A percentile compares a stretch with the other conserved stretches of the same genome.
Conservation (phyloP, 2,888 invertebrate species). For the Lingula anatina region DNA sequence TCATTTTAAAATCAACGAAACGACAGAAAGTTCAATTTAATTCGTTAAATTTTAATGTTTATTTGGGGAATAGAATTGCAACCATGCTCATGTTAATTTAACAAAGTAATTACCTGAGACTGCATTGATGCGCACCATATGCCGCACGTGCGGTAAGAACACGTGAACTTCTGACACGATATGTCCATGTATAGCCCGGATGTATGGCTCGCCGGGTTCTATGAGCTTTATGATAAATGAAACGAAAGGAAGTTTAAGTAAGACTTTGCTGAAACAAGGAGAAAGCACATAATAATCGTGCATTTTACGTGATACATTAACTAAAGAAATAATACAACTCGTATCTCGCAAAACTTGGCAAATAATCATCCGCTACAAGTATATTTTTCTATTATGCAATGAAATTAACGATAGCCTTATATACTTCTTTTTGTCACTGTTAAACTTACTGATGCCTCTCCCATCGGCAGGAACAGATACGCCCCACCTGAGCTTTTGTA, state of each 20-base stretch:
- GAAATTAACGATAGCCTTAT: too few species aligned
- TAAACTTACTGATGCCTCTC: conserved; percentile 71
- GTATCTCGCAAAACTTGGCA: too few species aligned
- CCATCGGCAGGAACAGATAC: conserved; percentile 90
- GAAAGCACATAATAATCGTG: too few species aligned
- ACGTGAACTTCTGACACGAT: conserved; percentile 72
- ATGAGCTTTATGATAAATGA: conserved; percentile 50
- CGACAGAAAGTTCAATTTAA: too few species aligned
- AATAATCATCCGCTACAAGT: too few species aligned
- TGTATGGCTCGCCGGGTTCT: conserved; percentile 58
- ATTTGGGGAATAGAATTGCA: background rate
- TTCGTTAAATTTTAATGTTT: background rate
- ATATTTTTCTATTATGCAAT: too few species aligned
- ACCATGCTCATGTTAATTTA: background rate
- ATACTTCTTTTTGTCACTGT: too few species aligned
- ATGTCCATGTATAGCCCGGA: conserved; percentile 72
- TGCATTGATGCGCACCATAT: conserved; percentile 61
- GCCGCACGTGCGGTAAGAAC: conserved; percentile 64
- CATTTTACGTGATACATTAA: too few species aligned
- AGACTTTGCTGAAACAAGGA: too few species aligned
- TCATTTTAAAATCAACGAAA: too few species aligned
- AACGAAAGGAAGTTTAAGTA: too few species aligned
- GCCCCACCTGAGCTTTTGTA: conserved; percentile 72
- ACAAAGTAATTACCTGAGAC: conserved; percentile 57
- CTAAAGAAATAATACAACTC: too few species aligned